Conservation (phyloP, 2,113 vertebrate genomes). For the Raja brachyura region DNA sequence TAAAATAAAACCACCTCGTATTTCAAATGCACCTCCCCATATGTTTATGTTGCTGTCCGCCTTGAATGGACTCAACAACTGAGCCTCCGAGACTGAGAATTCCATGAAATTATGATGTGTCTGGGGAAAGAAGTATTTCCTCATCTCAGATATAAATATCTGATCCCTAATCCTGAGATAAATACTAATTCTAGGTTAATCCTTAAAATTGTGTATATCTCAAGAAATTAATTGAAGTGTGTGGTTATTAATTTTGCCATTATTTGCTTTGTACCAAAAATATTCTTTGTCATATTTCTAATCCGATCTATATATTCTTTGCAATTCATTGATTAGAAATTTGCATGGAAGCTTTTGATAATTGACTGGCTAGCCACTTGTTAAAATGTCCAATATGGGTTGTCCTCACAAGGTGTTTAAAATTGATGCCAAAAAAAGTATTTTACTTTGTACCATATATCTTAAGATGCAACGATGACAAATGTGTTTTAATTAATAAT, state of each 20-base stretch:
- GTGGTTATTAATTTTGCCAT: neutral
- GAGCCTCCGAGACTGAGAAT: no score
- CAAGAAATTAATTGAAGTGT: neutral
- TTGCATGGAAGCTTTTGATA: neutral
- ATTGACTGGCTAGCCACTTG: neutral
- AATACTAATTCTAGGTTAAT: no score
- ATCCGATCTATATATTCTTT: neutral
- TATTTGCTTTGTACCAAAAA: neutral
- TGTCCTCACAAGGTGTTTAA: neutral
- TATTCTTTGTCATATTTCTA: neutral
- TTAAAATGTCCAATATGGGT: neutral
- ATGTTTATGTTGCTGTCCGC: no score
- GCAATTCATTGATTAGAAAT: neutral
- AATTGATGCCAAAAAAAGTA: neutral
- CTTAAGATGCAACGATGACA: neutral
- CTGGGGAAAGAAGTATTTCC: no score
- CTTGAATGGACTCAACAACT: no score
- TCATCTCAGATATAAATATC: no score
- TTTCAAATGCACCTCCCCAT: no score
- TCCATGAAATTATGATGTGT: no score
- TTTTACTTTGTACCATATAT: no score
- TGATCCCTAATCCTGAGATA: no score
- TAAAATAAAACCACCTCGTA: no score
- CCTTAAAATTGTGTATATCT: no score
- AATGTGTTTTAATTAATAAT: neutral